phyloP scores from a whole-genome alignment of 2,797 vertebrate genomes.

The Pachyuromys duprasi region DNA sequence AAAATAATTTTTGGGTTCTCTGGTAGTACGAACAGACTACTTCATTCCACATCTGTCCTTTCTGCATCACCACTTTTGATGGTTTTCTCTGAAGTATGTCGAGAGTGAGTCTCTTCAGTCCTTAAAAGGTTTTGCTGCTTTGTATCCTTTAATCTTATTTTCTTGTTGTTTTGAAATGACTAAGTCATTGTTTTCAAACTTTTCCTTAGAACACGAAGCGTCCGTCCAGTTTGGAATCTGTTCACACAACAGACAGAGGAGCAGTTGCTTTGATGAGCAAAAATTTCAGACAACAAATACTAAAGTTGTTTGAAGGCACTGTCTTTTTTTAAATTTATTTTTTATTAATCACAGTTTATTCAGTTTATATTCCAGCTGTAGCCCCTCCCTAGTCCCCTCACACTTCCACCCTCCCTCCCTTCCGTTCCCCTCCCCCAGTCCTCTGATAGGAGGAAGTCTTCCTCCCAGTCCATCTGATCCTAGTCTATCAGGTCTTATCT shows the following conservation, averaged over 20 bases:
- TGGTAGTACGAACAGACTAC: slow-evolving; percentile 1
- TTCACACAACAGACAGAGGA: slow-evolving; percentile 29
- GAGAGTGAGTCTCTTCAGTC: slow-evolving; percentile 33
- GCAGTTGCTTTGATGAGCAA: slow-evolving; percentile 64
- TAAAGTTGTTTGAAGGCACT: not conserved
- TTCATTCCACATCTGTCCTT: slow-evolving; percentile 72
- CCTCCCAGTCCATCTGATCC: no score
- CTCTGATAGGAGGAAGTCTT: no score
- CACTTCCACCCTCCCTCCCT: no score
- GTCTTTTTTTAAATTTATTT: not conserved
- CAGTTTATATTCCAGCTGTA: no score
- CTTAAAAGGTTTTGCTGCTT: slow-evolving; percentile 9
- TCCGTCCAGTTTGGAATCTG: slow-evolving; percentile 52
- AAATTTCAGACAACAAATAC: slow-evolving; percentile 55
- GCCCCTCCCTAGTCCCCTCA: no score
- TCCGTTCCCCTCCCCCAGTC: no score
- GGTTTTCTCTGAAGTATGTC: slow-evolving; percentile 53
- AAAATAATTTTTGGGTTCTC: slow-evolving; percentile 54
- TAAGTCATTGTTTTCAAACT: slow-evolving; percentile 54
- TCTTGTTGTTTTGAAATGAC: slow-evolving; percentile 71
- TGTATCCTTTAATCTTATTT: slow-evolving; percentile 60
- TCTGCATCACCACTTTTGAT: slow-evolving; percentile 72
- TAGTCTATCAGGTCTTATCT: no score
- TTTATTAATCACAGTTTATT: no score
- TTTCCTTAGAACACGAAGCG: slow-evolving; percentile 60